Percentiles rank a stretch among this genome's conserved stretches.
Conservation (phyloP, 2,113 vertebrate species). For the Malurus cyaneus region DNA sequence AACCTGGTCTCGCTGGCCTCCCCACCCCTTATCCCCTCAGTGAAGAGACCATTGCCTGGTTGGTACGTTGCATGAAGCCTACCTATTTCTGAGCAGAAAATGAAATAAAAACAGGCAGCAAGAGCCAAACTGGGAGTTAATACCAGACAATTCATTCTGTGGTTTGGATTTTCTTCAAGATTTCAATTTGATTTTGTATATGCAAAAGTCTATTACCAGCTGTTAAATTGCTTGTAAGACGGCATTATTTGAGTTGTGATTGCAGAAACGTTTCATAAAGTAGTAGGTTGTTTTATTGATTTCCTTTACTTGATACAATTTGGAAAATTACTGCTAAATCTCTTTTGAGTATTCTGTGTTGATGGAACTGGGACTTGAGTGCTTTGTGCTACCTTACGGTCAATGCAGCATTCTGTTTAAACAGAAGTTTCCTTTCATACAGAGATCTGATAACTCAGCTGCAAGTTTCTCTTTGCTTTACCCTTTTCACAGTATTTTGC, state of each 20-base stretch:
- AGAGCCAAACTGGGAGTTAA: neutral
- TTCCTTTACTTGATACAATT: neutral
- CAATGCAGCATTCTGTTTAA: neutral
- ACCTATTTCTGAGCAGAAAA: neutral
- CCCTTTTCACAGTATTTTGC: neutral
- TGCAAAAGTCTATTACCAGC: neutral
- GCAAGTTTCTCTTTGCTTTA: neutral
- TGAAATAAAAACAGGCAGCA: neutral
- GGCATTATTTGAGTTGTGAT: neutral
- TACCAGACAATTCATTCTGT: neutral
- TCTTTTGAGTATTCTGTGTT: neutral
- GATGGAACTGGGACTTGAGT: neutral
- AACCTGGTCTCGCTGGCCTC: neutral
- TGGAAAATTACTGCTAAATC: neutral
- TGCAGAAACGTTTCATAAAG: neutral
- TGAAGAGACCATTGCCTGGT: neutral
- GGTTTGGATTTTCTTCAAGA: neutral
- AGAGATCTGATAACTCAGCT: neutral
- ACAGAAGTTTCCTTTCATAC: neutral
- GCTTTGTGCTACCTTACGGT: neutral
- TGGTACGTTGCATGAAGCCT: neutral
- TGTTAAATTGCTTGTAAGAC: neutral
- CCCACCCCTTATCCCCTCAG: no score
- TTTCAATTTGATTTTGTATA: neutral
- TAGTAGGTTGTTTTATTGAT: neutral